Base-by-base conservation (phyloP, 2,113 vertebrate genomes). In the Dissostichus mawsoni region DNA sequence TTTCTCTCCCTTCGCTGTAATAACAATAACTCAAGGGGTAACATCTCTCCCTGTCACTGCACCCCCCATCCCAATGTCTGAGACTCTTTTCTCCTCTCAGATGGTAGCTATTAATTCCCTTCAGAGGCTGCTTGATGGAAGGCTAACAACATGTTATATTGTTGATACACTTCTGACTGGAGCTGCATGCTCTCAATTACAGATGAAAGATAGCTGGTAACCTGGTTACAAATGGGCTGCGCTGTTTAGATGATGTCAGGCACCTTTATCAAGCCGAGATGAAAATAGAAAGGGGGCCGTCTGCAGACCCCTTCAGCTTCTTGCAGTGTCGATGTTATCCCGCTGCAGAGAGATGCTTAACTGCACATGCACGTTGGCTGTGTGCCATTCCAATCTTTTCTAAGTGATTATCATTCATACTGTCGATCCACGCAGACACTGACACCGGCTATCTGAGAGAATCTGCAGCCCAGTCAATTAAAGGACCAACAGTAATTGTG, bases 201-300 rank as follows among this genome's bases (percentile, higher is more conserved):
- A 83, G 90, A 87, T 89, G 93, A 92, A 83, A 93, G 93, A 95
- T 95, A 94, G 91, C 90, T 91, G 84, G 88, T 95, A 95, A 94
- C 92, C 93, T 92, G 93, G 92, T 94, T 94, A 94, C 92, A 94
- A 95, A 96, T 92, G 88, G 93, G 83, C 88, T 85, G 72, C 25
- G 67, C 87, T 92, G 86, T 92, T 92, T 89, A 92, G 92, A 94
- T 94, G 92, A 95, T 94, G 94, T 93, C 93, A 92, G 89, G 83
- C 91, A 92, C 87, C 86, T 95, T 94, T 93, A 94, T 94, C 91
- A 91, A 90, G 87, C 61, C 58, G 8, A 78, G 85, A 85, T 90
- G 90, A 81, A 88, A 93, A 92, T 86, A 93, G 85, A 88, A 84
- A 80, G 88, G 85, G 87, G 87, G 80, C 79, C 13, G 76, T 84